Percentiles rank a stretch among this genome's conserved stretches.
Conservation (phyloP, 2,888 invertebrate species). For the Pherbina coryleti region DNA sequence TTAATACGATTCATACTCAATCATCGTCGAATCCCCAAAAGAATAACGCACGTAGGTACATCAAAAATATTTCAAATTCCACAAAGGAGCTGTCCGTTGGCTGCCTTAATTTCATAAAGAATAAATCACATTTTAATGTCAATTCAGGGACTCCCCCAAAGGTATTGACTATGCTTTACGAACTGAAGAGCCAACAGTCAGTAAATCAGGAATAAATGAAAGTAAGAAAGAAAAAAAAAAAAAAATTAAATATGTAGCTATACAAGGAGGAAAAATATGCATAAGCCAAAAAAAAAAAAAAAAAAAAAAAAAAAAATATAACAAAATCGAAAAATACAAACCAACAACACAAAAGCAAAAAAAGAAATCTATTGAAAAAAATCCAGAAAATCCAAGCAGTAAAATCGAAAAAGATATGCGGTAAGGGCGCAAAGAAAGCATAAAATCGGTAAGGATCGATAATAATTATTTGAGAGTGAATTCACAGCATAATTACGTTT, state of each 20-base stretch:
- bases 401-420: not conserved
- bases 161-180: conserved; percentile 15
- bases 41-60: too few relatives aligned
- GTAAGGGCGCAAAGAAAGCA: not conserved
- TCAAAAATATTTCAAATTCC: too few relatives aligned
- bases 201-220: conserved; percentile 9
- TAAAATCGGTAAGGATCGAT: conserved; percentile 53
- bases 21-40: too few relatives aligned
- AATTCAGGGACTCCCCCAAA: conserved; percentile 11
- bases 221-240: not conserved
- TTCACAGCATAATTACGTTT: conserved; percentile 62
- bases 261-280: not conserved
- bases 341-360: not conserved
- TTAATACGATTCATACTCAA: too few relatives aligned
- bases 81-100: not conserved
- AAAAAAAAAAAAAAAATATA: not conserved
- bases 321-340: not conserved
- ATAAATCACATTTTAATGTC: conserved; percentile 32
- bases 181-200: not conserved
- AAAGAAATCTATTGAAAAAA: conserved; percentile 7
- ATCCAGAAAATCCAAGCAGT: not conserved
- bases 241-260: not conserved
- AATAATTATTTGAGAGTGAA: conserved; percentile 61
- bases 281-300: not conserved
- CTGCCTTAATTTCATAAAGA: conserved; percentile 13